Percentiles rank a stretch among this genome's conserved stretches.
These are phyloP conservation scores for Adelognathus sp. DNA, from an alignment of 2,888 invertebrate species.

Conservation along the genomic window DNA sequence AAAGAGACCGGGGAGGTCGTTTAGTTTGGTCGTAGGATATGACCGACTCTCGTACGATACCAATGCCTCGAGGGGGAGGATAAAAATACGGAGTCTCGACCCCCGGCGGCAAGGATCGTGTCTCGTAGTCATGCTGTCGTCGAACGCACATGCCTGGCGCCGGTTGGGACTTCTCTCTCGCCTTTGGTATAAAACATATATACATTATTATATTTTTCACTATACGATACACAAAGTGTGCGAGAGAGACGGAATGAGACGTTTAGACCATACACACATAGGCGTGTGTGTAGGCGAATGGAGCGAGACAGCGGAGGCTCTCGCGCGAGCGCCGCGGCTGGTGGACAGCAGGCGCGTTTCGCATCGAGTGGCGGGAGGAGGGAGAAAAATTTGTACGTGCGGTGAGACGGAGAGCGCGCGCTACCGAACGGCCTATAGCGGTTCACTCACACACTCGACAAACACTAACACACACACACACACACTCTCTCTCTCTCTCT, in stretches of 20 bases:
- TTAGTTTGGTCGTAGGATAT: slow-evolving; percentile 29
- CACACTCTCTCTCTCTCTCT: slow-evolving; percentile 29
- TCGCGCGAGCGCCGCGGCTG: background rate
- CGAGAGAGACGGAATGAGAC: background rate
- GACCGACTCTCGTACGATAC: slow-evolving; percentile 26
- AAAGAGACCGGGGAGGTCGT: slow-evolving; percentile 8
- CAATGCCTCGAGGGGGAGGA: slow-evolving; percentile 56
- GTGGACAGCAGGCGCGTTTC: background rate
- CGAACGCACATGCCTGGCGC: slow-evolving; percentile 54
- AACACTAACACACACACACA: too few relatives aligned
- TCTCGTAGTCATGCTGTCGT: slow-evolving; percentile 40
- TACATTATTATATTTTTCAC: background rate
- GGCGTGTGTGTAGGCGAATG: too few relatives aligned
- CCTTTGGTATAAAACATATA: background rate
- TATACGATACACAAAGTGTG: background rate
- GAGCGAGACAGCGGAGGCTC: background rate
- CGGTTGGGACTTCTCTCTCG: slow-evolving; percentile 38
- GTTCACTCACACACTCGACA: too few relatives aligned
- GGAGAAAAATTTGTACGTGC: background rate
- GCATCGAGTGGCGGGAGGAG: background rate
- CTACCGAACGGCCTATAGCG: slow-evolving; percentile 10
- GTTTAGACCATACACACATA: background rate
- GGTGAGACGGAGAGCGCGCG: background rate
- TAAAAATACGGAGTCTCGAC: slow-evolving; percentile 61
- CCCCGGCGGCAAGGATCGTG: slow-evolving; percentile 47